Base-by-base conservation (phyloP, 2,888 invertebrate species). In the Morpho helenor region DNA sequence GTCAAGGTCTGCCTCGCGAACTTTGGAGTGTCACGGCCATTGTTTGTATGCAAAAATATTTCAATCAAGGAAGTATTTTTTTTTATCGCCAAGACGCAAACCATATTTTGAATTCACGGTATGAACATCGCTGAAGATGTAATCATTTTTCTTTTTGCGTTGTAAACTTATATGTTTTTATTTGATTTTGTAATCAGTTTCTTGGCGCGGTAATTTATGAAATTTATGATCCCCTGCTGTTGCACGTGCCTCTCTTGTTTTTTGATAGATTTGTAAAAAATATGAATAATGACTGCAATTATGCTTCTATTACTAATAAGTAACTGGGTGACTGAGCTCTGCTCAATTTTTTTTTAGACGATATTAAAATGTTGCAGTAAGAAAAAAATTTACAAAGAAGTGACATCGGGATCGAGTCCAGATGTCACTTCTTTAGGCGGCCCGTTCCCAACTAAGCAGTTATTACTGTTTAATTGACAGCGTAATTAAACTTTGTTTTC, bases 51-150 rank as follows among this genome's bases (percentile, higher is more conserved):
- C 69, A 68, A 72, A 71, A 64, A 62, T 60, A 74, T 75, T 73
- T 80, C 69, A 68, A 75, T 76, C 73, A 66, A 77, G 80, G 80
- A 80, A 77, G 72, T 73, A 67, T 48, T 66, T 66, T 63, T 70
- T 70, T 70, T 75, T 68, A 70, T 68, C 69, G 3, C 31, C 59
- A 62, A 22, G 40, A 40, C 46, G 39, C 45, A 46, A 9, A 53
- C 10, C 40, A 53, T 46, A 46, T 46, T 46, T 53, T 53, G 52
- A 53, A 53, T 46, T 53, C 40, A 47, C 22, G 40, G 45, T 60
- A 59, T 71, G 70, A 73, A 40, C n/a, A 52, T 7, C 43, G 23
- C 40, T 2, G 48, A 43, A 47, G 50, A 55, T 52, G 10, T 41
- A 49, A 44, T 45, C 43, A 49, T 16, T 39, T 48, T 44, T 54